Conservation (phyloP, 2,113 vertebrate species). For the Muntiacus muntjak region DNA sequence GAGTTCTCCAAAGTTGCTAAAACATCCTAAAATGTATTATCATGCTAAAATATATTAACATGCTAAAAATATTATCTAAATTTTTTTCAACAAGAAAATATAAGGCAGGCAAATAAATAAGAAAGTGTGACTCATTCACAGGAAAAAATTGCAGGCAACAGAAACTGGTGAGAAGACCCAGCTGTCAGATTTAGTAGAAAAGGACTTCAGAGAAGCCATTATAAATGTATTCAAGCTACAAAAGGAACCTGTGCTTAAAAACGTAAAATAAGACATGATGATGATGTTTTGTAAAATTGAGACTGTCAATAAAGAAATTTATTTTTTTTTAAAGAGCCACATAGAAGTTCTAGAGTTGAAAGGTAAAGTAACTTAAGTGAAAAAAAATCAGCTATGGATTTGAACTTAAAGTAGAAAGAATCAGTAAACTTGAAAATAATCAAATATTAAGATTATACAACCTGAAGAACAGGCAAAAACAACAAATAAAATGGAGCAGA, state of each 20-base stretch:
- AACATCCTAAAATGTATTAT: background rate
- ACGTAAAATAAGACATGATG: background rate
- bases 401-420: background rate
- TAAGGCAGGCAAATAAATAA: background rate
- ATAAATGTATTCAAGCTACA: background rate
- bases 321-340: background rate
- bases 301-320: background rate
- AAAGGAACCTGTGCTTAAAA: background rate
- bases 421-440: background rate
- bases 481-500: background rate
- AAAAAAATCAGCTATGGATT: background rate
- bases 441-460: background rate
- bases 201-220: background rate
- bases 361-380: background rate
- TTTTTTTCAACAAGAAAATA: background rate
- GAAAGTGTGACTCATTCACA: background rate
- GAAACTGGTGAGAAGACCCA: background rate
- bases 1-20: background rate
- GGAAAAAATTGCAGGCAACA: background rate
- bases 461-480: background rate
- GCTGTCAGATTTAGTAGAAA: background rate
- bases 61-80: background rate
- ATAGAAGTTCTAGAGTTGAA: background rate
- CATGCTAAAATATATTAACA: background rate
- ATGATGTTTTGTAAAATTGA: background rate